Evolutionary conservation across 2,113 vertebrate species (phyloP).

Genomic region (Chaetorhynchus papuensis): DNA sequence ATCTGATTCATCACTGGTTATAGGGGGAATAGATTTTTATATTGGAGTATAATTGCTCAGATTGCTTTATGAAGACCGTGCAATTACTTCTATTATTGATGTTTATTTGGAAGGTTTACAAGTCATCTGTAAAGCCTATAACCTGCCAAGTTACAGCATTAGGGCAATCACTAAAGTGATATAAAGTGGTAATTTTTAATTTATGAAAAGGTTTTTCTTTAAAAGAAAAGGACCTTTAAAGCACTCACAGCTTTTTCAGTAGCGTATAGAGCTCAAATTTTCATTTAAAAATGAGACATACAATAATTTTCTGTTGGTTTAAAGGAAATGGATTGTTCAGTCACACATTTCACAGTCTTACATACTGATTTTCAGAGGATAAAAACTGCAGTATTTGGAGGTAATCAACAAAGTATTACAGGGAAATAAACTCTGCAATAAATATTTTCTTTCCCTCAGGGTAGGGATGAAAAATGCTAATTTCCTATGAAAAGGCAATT

Average conservation of each 20-base stretch:
- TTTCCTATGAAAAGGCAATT: neutral
- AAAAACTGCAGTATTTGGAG: neutral
- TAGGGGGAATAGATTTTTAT: conserved; percentile 15
- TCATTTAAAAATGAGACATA: neutral
- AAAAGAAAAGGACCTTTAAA: neutral
- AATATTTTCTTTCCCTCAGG: neutral
- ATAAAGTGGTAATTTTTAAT: neutral
- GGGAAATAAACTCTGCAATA: neutral
- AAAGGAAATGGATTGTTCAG: neutral
- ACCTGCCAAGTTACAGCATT: neutral
- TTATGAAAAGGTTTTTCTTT: neutral
- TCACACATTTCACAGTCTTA: neutral
- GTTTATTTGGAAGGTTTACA: neutral
- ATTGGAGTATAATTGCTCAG: neutral
- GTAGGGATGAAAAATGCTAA: neutral
- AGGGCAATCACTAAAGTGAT: neutral
- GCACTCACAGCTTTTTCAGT: neutral
- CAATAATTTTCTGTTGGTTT: neutral
- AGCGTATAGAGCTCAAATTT: neutral
- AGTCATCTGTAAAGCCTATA: neutral
- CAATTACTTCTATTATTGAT: conserved; percentile 35
- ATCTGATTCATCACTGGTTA: conserved; percentile 3
- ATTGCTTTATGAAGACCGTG: conserved; percentile 6
- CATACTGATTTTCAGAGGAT: neutral
- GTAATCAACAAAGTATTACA: neutral